Base-by-base conservation (phyloP, 2,113 vertebrate species). In the Neogobius melanostomus region DNA sequence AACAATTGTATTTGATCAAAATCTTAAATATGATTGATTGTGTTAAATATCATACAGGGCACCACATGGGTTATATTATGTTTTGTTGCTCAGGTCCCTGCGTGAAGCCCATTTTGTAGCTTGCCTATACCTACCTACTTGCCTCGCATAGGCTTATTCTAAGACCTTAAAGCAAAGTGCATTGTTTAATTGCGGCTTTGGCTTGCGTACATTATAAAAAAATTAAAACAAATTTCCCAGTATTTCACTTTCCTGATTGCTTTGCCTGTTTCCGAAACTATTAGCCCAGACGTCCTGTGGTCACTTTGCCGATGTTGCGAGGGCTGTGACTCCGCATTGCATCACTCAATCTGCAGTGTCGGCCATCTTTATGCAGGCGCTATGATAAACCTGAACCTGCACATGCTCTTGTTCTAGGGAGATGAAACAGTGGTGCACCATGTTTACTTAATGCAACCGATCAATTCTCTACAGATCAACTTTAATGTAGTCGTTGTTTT, bases 381-480 rank as follows among this genome's bases (percentile, higher is more conserved):
- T 44, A 2, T 42, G 28, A 43, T 14, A 44, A 61, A 61, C 10
- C 57, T 44, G 59, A 7, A 7, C 11, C 36, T 69, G 21, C 21
- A 56, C 46, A 54, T 36, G 62, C 12, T 68, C 6, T 67, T 0
- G 21, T 53, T 53, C 49, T 53, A 14, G 68, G 11, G 68, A 51
- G 50, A 79, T 77, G 21, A 74, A 66, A 17, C 49, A 65, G 63
- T 68, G 73, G 70, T 64, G 76, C 6, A 36, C 47, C 59, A 49
- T 64, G 63, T 42, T 66, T 67, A 75, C 59, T 62, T 71, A 76
- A 51, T 51, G 14, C 15, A 4, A n/a, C 3, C 28, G 28, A 36
- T 36, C 28, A 4, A 36, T 36, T 36, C 28, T 36, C 28, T 36
- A 5, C 4, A 5, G 28, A 4, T 36, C 28, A 36, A 36, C 28